These are phyloP conservation scores for Carassius auratus DNA, from an alignment of 2,113 vertebrate genomes.

Conservation along the genomic window DNA sequence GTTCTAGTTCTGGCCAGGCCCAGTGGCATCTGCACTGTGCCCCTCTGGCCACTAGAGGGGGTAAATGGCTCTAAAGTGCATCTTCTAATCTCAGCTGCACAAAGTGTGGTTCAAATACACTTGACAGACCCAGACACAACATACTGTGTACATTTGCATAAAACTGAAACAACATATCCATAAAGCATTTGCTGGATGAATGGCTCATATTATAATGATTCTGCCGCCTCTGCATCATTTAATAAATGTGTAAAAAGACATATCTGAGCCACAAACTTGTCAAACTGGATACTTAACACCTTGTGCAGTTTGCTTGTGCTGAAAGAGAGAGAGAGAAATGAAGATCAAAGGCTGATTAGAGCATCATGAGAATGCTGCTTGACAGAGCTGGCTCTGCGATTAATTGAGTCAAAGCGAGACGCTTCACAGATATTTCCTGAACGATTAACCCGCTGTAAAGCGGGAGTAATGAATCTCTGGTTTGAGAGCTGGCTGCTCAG, in stretches of 20 bases:
- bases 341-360: slow-evolving; percentile 47
- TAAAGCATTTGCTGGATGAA: background rate
- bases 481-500: slow-evolving; percentile 26
- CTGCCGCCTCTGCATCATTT: background rate
- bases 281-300: background rate
- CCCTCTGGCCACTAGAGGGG: slow-evolving; percentile 52
- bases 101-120: background rate
- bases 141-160: background rate
- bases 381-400: slow-evolving; percentile 35
- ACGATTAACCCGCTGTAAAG: slow-evolving; percentile 54
- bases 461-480: slow-evolving; percentile 18
- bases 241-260: background rate
- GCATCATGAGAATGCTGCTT: slow-evolving; percentile 36
- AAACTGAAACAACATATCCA: background rate
- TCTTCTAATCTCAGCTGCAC: background rate
- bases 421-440: slow-evolving; percentile 53
- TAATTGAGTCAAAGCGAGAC: slow-evolving; percentile 48
- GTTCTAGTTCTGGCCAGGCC: background rate
- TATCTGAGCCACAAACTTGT: background rate
- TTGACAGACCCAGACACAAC: background rate
- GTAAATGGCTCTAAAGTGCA: slow-evolving; percentile 43
- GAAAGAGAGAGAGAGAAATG: slow-evolving; percentile 3
- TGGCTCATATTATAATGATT: background rate
- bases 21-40: slow-evolving; percentile 33
- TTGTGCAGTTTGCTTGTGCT: background rate